Evolutionary conservation across 2,888 invertebrate genomes (phyloP), one percentile per base, ranked within the genome.

Genomic region (Colostygia pectinataria): DNA sequence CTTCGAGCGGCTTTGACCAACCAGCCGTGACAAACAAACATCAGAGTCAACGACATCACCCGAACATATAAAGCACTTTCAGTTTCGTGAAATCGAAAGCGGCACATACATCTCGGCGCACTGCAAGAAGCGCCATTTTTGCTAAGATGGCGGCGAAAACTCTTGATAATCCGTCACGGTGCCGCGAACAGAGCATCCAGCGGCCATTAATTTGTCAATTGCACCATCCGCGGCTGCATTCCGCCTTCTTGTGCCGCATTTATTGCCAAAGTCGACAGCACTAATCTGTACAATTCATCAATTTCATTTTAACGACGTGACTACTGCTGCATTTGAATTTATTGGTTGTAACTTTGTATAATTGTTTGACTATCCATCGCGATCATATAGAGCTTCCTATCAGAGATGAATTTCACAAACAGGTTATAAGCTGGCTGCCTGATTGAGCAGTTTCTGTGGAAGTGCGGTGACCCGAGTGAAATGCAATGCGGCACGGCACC

Each of bases 41-140:
- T 71, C 61, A 69, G 78, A 87, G 88, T 87, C 87, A 88, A 85
- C 82, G 86, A 87, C 88, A 87, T 74, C 73, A 76, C 78, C 88
- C 86, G 83, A 88, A 89, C 89, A 84, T 84, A 82, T 71, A 74
- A 71, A 70, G 64, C 77, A 84, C 90, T 89, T 86, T 90, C 87
- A 77, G 83, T 90, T 89, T 89, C 88, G 74, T 77, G 83, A 88
- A 88, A 89, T 80, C 76, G 89, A 90, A 87, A 89, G 86, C 80
- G 56, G 72, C 76, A 70, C 74, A 80, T 72, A 83, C 75, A 77
- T 81, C 81, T 80, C 78, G 68, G 77, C 72, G 69, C 68, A 68
- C 57, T 69, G 68, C 70, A 69, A 74, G 65, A 65, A 70, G 74
- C 73, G 75, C 77, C 74, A 82, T 82, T 86, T 87, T 83, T 62